Percentiles rank a stretch among this genome's conserved stretches.
Evolutionary conservation across 2,113 vertebrate species (phyloP).

Genomic region (Psephotus haematonotus): DNA sequence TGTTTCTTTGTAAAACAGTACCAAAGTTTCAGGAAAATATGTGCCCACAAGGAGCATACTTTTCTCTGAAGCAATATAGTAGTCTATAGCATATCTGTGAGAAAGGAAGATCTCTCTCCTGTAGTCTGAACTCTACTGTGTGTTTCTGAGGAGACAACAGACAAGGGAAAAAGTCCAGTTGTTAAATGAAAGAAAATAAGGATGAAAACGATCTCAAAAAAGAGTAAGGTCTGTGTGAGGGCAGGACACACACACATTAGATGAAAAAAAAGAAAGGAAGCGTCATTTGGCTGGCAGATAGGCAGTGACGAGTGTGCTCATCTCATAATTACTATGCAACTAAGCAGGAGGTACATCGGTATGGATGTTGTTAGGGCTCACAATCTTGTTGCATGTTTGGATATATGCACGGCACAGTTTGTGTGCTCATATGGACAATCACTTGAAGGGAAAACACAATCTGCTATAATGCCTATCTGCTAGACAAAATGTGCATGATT

Average conservation of each 20-base stretch:
- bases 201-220: background rate
- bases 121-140: background rate
- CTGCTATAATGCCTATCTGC: slow-evolving; percentile 35
- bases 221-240: background rate
- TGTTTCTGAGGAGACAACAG: background rate
- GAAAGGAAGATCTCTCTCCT: background rate
- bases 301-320: background rate
- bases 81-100: background rate
- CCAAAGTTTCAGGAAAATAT: background rate
- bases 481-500: slow-evolving; percentile 47
- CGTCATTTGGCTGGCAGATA: background rate
- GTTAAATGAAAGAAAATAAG: background rate
- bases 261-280: background rate
- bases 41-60: background rate
- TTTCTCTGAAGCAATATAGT: background rate
- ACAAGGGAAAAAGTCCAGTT: background rate
- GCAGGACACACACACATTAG: background rate
- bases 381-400: slow-evolving; percentile 13
- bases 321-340: background rate
- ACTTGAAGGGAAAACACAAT: slow-evolving; percentile 53
- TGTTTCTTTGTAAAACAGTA: background rate
- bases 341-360: slow-evolving; percentile 10
- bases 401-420: slow-evolving; percentile 18
- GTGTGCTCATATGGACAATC: slow-evolving; percentile 36
- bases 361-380: background rate